Conservation (phyloP, 2,113 vertebrate species). For the Natator depressus region DNA sequence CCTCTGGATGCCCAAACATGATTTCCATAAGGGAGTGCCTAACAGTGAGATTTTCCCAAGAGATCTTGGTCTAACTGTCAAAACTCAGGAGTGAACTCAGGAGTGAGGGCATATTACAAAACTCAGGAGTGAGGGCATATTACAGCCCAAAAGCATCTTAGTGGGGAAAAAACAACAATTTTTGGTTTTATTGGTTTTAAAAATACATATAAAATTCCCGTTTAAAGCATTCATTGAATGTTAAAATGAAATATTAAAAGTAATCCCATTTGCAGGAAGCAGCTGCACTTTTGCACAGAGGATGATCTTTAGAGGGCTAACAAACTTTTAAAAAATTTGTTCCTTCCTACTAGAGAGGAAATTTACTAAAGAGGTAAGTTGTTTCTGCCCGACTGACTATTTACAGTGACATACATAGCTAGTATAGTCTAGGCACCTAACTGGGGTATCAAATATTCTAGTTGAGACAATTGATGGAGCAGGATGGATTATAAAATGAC, state of each 20-base stretch:
- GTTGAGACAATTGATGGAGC: neutral
- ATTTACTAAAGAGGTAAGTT: neutral
- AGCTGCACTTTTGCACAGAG: neutral
- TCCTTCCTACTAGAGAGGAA: neutral
- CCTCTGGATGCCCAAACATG: neutral
- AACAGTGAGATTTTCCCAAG: neutral
- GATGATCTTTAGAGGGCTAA: neutral
- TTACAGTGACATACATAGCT: neutral
- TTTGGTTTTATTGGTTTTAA: neutral
- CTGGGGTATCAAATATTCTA: neutral
- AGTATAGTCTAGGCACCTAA: neutral
- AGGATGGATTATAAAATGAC: neutral
- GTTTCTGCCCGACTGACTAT: neutral
- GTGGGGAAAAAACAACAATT: neutral
- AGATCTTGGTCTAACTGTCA: accelerated
- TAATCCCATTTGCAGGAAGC: neutral
- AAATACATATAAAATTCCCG: neutral
- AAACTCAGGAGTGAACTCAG: neutral
- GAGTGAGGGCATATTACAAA: neutral
- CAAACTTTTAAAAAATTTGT: neutral
- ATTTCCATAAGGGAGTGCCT: neutral
- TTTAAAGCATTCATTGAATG: neutral
- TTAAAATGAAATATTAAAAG: neutral
- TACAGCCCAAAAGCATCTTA: neutral
- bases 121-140: neutral